phyloP scores from a whole-genome alignment of 2,797 vertebrate species.

The Clarias platycephalus region DNA sequence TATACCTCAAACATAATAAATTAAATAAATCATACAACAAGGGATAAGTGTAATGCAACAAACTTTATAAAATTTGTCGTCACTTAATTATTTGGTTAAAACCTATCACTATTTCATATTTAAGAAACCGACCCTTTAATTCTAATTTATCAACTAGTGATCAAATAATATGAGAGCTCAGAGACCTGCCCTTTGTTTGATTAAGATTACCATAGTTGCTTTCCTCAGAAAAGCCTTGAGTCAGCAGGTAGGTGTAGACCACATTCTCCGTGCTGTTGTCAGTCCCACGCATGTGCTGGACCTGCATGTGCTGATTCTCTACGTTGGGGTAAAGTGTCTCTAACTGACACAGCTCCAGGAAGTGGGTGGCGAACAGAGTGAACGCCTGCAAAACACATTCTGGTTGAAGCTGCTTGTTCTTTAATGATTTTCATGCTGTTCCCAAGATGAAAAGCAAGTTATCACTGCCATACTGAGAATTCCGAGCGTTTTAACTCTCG shows the following conservation, averaged over 20 bases:
- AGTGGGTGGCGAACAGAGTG: constrained; percentile 95
- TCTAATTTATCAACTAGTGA: not conserved
- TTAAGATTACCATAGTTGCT: constrained; percentile 84
- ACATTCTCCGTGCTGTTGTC: constrained; percentile 78
- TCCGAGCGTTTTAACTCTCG: not conserved
- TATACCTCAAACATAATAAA: constrained; percentile 74
- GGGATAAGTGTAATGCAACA: not conserved
- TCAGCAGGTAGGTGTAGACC: constrained; percentile 86
- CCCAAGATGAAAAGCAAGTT: not conserved
- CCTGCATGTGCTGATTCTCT: constrained; percentile 94
- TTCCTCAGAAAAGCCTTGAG: constrained; percentile 86
- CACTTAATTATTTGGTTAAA: not conserved
- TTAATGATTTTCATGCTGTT: not conserved
- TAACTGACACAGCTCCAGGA: constrained; percentile 90
- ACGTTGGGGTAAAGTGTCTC: constrained; percentile 89
- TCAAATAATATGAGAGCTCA: not conserved
- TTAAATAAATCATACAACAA: constrained; percentile 5
- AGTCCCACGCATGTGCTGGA: constrained; percentile 80
- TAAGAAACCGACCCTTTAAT: not conserved
- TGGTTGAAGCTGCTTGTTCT: not conserved
- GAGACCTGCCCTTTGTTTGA: not conserved
- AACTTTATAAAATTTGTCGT: not conserved
- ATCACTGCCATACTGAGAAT: not conserved
- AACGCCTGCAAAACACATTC: constrained; percentile 78
- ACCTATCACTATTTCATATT: not conserved